These are phyloP conservation scores for Nipponia nippon DNA, from an alignment of 2,113 vertebrate genomes.

Conservation along the genomic window DNA sequence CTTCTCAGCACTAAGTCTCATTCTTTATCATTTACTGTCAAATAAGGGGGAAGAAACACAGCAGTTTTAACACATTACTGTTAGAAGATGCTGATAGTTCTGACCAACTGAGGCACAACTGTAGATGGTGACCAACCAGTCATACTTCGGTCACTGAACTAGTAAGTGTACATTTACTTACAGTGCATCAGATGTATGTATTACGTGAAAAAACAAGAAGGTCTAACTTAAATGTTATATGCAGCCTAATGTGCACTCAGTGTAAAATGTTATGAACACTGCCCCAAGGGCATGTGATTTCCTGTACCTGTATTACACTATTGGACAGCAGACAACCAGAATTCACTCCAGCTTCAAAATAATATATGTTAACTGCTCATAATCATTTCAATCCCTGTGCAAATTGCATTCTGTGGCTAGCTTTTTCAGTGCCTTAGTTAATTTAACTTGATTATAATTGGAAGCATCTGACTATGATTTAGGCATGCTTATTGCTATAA, in stretches of 20 bases:
- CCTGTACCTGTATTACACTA: slow-evolving; percentile 45
- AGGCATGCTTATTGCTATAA: slow-evolving; percentile 97
- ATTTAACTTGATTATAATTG: slow-evolving; percentile 78
- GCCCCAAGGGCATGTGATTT: slow-evolving; percentile 32
- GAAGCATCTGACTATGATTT: slow-evolving; percentile 86
- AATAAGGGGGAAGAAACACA: not conserved
- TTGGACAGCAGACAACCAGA: slow-evolving; percentile 48
- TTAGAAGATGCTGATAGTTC: not conserved
- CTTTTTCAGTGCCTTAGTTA: slow-evolving; percentile 79
- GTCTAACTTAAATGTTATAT: slow-evolving; percentile 56
- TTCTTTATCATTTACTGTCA: not conserved
- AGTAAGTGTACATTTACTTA: slow-evolving; percentile 44
- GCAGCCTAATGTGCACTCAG: slow-evolving; percentile 66
- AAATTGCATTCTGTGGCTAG: slow-evolving; percentile 74
- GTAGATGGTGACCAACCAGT: not conserved
- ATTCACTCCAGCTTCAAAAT: slow-evolving; percentile 65
- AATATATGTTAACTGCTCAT: slow-evolving; percentile 28
- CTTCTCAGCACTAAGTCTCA: not conserved
- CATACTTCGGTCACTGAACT: slow-evolving; percentile 3
- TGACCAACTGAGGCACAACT: not conserved
- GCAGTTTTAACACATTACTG: not conserved
- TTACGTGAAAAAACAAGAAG: slow-evolving; percentile 17
- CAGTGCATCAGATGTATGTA: slow-evolving; percentile 42
- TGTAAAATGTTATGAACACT: slow-evolving; percentile 58
- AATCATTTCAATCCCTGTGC: slow-evolving; percentile 60